Percentiles rank a stretch among this genome's conserved stretches.
These are phyloP conservation scores for Lasioglossum marginatum DNA, from an alignment of 2,888 invertebrate genomes.

Conservation along the genomic window DNA sequence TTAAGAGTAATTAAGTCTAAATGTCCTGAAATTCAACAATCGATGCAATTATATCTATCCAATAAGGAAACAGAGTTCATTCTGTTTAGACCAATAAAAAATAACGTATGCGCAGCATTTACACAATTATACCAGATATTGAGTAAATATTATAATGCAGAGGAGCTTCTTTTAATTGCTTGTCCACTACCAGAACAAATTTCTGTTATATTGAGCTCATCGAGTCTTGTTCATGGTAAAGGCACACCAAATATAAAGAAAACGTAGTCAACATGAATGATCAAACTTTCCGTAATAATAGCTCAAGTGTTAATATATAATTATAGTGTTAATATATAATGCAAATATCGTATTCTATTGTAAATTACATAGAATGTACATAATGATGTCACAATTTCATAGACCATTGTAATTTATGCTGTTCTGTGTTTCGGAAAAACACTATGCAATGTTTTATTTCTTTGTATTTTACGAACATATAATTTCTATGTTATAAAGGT, in stretches of 20 bases:
- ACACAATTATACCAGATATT: conserved; percentile 93
- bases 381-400: conserved; percentile 20
- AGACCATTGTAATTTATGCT: conserved; percentile 23
- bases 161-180: conserved; percentile 93
- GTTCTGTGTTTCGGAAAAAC: conserved; percentile 10
- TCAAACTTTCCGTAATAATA: conserved; percentile 19
- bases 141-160: conserved; percentile 91
- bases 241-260: conserved; percentile 39
- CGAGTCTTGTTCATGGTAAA: conserved; percentile 86
- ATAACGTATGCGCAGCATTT: conserved; percentile 95
- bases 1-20: conserved; percentile 92
- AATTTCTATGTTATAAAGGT: conserved; percentile 40
- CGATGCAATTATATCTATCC: conserved; percentile 97
- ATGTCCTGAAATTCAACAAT: conserved; percentile 92
- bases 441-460: conserved; percentile 37
- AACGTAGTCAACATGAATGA: conserved; percentile 37
- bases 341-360: conserved; percentile 18
- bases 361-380: conserved; percentile 41
- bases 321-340: conserved; percentile 30
- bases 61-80: conserved; percentile 99
- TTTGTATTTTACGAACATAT: conserved; percentile 40
- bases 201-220: conserved; percentile 93
- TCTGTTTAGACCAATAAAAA: conserved; percentile 96
- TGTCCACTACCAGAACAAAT: conserved; percentile 98
- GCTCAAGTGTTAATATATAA: conserved; percentile 31